Evolutionary conservation across 2,888 invertebrate species (phyloP), one percentile per base, ranked within the genome.

Genomic region (Smittia sp.): DNA sequence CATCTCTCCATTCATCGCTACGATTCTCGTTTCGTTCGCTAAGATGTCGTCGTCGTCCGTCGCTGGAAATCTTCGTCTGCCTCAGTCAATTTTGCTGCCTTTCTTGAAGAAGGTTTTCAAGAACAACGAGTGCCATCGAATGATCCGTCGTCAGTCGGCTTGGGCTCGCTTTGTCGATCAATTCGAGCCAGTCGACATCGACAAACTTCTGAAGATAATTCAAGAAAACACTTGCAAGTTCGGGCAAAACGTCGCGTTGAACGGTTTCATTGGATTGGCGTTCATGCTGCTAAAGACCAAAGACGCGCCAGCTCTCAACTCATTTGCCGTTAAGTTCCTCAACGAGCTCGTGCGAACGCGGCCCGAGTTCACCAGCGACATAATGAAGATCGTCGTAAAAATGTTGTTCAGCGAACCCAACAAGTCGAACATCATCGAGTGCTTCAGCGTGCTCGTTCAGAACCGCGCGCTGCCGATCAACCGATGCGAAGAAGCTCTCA

Each of bases 91-190:
- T 32, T n/a, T 69, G 11, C n/a, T 69, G 25, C 69, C 54, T 7
- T 54, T 69, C 13, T 25, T 69, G n/a, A 69, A 69, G 24, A 52
- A 69, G 54, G 20, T 69, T n/a, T 69, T 69, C 11, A 69, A 54
- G 22, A 41, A 41, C 27, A 69, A 69, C 27, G 69, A 69, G 25
- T 15, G 22, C 7, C 69, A 69, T 54, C 25, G 32, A 13, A 11
- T 20, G n/a, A 54, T 69, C 15, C 18, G 25, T 0, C 20, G 41
- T 9, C 15, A 11, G 1, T 41, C 41, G n/a, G 52, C 20, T 3
- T 69, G 69, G 69, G 69, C 69, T 1, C 25, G 27, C 7, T 15
- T 18, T 25, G 41, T 69, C 11, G 52, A 69, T 54, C 52, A 24
- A 63, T 15, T 52, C 25, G 54, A 54, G 9, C n/a, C 54, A 4